These are phyloP conservation scores for Melitaea athalia DNA, from an alignment of 2,888 invertebrate genomes.

Conservation along the genomic window DNA sequence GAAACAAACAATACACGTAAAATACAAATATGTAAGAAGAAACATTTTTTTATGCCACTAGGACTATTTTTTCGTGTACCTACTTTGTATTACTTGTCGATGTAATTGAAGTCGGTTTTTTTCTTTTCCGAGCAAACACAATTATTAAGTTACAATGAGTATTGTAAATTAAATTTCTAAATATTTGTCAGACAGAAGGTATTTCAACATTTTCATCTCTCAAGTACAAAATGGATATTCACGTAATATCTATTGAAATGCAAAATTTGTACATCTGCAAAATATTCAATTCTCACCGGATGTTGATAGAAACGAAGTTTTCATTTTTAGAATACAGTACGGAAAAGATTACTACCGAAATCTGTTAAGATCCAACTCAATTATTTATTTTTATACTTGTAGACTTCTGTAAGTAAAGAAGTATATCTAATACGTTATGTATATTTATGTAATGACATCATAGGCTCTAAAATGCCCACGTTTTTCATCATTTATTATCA, in stretches of 20 bases:
- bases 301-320: background rate
- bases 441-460: too few species aligned
- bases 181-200: too few species aligned
- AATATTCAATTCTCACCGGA: background rate
- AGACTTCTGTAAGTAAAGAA: background rate
- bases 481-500: too few species aligned
- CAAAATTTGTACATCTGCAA: background rate
- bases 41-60: too few species aligned
- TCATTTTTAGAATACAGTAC: background rate
- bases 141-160: background rate
- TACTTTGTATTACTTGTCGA: too few species aligned
- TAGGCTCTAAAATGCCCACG: too few species aligned
- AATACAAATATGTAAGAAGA: too few species aligned
- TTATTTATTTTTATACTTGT: background rate
- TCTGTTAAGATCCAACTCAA: background rate
- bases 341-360: background rate
- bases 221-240: background rate
- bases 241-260: background rate
- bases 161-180: too few species aligned
- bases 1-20: too few species aligned
- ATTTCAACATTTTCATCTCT: background rate
- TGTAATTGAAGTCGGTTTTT: too few species aligned
- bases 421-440: too few species aligned
- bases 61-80: background rate
- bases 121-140: background rate